Conservation (phyloP, 2,113 vertebrate species). For the Albula goreensis region DNA sequence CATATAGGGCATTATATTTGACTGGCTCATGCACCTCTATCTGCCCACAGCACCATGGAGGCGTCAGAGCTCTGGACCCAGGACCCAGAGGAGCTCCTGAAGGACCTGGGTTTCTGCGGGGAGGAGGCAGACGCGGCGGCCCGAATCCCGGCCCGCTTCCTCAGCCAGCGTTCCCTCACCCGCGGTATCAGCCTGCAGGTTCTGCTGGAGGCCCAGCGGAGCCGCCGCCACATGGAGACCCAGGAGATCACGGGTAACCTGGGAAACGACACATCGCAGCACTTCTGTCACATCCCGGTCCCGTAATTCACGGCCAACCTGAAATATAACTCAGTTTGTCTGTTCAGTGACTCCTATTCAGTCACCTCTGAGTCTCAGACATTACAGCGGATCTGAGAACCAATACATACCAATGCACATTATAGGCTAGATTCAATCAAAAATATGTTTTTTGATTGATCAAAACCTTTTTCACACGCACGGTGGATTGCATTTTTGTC, state of each 20-base stretch:
- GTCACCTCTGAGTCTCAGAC: no score
- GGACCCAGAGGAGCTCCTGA: conserved; percentile 74
- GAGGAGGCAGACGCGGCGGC: conserved; percentile 69
- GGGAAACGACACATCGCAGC: neutral
- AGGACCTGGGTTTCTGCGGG: conserved; percentile 74
- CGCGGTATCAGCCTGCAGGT: conserved; percentile 65
- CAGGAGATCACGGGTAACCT: conserved; percentile 63
- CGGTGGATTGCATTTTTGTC: no score
- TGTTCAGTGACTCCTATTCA: no score
- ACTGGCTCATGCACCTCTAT: no score
- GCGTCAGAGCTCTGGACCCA: conserved; percentile 63
- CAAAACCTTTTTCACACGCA: no score
- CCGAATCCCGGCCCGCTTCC: conserved; percentile 73
- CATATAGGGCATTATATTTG: no score
- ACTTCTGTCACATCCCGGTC: neutral
- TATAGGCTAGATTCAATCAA: no score
- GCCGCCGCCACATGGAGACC: conserved; percentile 60
- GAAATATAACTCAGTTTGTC: no score
- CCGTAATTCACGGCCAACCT: no score
- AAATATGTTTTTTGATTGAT: no score
- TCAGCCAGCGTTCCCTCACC: conserved; percentile 62
- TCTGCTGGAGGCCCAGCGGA: conserved; percentile 72
- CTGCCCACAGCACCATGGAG: conserved; percentile 40
- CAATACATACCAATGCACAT: no score
- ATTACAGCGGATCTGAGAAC: no score